These are phyloP conservation scores for Oenanthe oenanthe DNA, from an alignment of 2,113 vertebrate genomes.

Conservation along the genomic window DNA sequence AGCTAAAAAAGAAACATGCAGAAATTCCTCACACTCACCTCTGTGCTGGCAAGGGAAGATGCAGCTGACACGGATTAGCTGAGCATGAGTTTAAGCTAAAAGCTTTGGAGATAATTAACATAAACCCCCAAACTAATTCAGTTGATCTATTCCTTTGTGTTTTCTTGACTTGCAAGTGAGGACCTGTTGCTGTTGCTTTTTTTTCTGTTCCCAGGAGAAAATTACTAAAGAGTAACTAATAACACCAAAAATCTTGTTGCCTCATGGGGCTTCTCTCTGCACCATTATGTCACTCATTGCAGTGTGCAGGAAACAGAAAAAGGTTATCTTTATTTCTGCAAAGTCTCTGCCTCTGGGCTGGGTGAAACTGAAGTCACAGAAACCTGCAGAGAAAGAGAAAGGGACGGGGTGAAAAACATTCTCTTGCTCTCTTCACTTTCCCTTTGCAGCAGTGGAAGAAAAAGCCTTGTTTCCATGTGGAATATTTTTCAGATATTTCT, in stretches of 20 bases:
- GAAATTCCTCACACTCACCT: conserved; percentile 64
- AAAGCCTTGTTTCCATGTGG: background rate
- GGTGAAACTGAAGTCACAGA: background rate
- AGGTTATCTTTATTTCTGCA: background rate
- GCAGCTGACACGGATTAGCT: conserved; percentile 63
- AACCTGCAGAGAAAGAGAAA: background rate
- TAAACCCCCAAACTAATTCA: background rate
- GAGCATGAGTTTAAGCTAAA: conserved; percentile 35
- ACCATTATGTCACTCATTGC: background rate
- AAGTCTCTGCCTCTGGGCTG: background rate
- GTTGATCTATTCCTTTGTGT: background rate
- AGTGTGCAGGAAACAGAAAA: background rate
- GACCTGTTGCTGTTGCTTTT: background rate
- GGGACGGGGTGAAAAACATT: background rate
- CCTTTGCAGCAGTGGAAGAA: background rate
- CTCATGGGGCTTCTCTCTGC: background rate
- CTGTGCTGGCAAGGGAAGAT: conserved; percentile 54
- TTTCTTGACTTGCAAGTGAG: background rate
- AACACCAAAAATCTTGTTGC: background rate
- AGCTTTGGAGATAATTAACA: conserved; percentile 16
- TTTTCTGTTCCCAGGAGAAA: background rate
- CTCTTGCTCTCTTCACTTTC: background rate
- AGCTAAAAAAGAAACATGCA: conserved; percentile 34
- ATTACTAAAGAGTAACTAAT: background rate
- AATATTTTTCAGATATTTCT: conserved; percentile 36